Percentiles rank a stretch among this genome's conserved stretches.
These are phyloP conservation scores for Platycnemis pennipes DNA, from an alignment of 2,888 invertebrate species.

Conservation along the genomic window DNA sequence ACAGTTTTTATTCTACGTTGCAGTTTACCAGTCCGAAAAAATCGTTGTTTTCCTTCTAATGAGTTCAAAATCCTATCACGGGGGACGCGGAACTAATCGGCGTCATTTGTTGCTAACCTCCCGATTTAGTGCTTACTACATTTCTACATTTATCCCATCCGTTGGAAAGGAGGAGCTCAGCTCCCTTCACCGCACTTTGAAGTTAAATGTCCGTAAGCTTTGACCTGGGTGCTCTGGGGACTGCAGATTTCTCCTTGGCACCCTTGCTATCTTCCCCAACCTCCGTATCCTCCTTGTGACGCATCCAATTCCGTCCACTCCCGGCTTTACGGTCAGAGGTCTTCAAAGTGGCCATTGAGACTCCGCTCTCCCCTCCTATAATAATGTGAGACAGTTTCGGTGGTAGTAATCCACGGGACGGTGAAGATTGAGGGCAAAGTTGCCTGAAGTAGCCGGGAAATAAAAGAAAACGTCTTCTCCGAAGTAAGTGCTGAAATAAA, in stretches of 20 bases:
- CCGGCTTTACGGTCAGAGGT: background rate
- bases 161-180: background rate
- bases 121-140: background rate
- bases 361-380: background rate
- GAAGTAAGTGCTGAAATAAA: background rate
- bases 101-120: background rate
- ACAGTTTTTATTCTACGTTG: background rate
- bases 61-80: background rate
- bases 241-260: background rate
- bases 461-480: background rate
- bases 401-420: background rate
- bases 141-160: background rate
- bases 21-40: background rate
- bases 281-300: background rate
- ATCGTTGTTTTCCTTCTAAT: background rate
- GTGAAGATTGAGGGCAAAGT: background rate
- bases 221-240: background rate
- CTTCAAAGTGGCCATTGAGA: background rate
- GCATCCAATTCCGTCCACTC: slow-evolving; percentile 16
- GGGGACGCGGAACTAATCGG: background rate
- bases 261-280: background rate
- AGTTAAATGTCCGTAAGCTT: background rate
- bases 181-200: background rate
- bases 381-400: slow-evolving; percentile 20
- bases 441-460: background rate